phyloP scores from a whole-genome alignment of 2,113 vertebrate species.

The Heterotilapia buettikoferi region DNA sequence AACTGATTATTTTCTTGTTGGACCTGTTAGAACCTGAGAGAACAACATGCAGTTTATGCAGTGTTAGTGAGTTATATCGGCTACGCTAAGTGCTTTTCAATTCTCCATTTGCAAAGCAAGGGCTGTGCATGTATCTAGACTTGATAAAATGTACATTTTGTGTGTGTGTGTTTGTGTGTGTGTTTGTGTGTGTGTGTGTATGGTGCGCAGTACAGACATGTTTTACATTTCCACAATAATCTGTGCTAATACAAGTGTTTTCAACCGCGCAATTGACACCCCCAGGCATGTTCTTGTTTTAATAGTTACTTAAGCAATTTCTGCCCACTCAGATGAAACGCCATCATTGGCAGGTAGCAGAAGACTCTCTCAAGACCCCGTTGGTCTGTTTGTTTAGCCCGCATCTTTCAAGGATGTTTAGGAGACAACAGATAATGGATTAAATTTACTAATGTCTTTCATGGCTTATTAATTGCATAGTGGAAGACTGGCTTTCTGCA shows the following conservation, averaged over 20 bases:
- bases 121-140: not conserved
- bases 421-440: slow-evolving; percentile 42
- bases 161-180: not conserved
- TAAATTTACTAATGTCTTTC: slow-evolving; percentile 53
- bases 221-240: slow-evolving; percentile 29
- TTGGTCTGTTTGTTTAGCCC: slow-evolving; percentile 18
- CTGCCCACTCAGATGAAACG: slow-evolving; percentile 1
- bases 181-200: not conserved
- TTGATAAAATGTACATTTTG: not conserved
- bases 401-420: slow-evolving; percentile 34
- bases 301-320: slow-evolving; percentile 29
- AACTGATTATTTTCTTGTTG: not conserved
- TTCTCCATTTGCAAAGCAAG: not conserved
- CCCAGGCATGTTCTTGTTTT: slow-evolving; percentile 16
- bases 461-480: slow-evolving; percentile 58
- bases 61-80: not conserved
- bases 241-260: not conserved
- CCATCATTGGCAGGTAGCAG: not conserved
- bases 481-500: slow-evolving; percentile 27
- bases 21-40: not conserved
- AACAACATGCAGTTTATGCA: not conserved
- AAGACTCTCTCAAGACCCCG: not conserved
- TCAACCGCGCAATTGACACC: not conserved
- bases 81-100: not conserved
- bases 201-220: not conserved